Percentiles rank a stretch among this genome's conserved stretches.
Conservation (phyloP, 2,797 vertebrate species). For the Phaenicophaeus curvirostris region DNA sequence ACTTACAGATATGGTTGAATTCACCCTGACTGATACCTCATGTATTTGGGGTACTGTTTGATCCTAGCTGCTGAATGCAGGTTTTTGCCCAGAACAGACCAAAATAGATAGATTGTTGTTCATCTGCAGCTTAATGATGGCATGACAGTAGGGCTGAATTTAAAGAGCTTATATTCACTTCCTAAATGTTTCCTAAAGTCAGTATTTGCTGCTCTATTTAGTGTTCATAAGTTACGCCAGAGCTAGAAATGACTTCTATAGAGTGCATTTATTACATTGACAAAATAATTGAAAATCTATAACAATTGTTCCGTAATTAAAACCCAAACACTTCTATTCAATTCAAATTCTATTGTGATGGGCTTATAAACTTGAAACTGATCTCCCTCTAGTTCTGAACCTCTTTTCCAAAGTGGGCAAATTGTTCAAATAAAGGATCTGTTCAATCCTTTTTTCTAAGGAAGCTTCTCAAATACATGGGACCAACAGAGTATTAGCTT, state of each 20-base stretch:
- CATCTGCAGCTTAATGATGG: not conserved
- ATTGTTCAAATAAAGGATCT: not conserved
- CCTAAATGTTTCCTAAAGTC: not conserved
- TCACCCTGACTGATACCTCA: not conserved
- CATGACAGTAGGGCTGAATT: not conserved
- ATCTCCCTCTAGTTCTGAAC: not conserved
- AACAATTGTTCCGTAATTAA: not conserved
- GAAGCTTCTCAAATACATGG: not conserved
- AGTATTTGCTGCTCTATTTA: not conserved
- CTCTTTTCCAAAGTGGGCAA: not conserved
- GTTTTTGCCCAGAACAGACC: not conserved
- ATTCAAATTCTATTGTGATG: not conserved
- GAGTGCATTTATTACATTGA: not conserved
- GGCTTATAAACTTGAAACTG: not conserved
- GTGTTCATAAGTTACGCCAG: not conserved
- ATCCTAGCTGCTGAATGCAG: not conserved
- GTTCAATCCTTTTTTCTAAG: not conserved
- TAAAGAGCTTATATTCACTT: not conserved
- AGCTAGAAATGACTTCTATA: not conserved
- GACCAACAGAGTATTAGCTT: not conserved
- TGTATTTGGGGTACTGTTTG: not conserved
- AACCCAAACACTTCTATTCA: not conserved
- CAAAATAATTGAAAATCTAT: not conserved
- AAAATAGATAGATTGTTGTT: not conserved
- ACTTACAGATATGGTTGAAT: not conserved